Percentiles rank a stretch among this genome's conserved stretches.
Conservation (phyloP, 2,888 invertebrate genomes). For the Diarsia dahlii region DNA sequence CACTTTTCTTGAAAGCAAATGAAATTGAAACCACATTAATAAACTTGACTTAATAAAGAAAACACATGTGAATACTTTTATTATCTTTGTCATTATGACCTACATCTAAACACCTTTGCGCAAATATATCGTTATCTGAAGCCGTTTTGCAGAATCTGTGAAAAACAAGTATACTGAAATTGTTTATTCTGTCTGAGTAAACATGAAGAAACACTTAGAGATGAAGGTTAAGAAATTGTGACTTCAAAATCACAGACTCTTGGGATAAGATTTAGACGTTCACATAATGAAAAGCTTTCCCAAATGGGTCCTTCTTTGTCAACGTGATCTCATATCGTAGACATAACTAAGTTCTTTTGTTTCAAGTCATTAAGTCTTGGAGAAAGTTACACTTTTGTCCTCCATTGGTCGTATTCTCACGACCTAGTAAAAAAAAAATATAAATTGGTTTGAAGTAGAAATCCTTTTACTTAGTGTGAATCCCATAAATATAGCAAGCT, state of each 20-base stretch:
- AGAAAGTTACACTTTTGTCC: slow-evolving; percentile 23
- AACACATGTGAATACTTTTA: background rate
- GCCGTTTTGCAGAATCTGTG: background rate
- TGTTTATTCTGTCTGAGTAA: slow-evolving; percentile 31
- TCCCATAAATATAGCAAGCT: background rate
- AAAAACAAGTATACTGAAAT: slow-evolving; percentile 34
- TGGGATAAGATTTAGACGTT: background rate
- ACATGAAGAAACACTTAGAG: slow-evolving; percentile 18
- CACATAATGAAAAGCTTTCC: background rate
- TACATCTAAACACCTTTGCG: slow-evolving; percentile 30
- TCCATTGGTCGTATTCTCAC: slow-evolving; percentile 2
- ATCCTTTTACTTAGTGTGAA: background rate
- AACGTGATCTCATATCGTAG: background rate
- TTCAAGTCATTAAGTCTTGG: slow-evolving; percentile 5
- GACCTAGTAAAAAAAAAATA: background rate
- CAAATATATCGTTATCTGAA: slow-evolving; percentile 44
- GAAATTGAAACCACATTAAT: slow-evolving; percentile 6
- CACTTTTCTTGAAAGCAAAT: slow-evolving; percentile 7
- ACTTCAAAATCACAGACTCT: background rate
- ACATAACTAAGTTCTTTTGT: background rate
- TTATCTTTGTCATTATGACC: slow-evolving; percentile 29
- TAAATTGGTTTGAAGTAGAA: background rate
- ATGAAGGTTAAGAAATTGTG: slow-evolving; percentile 21
- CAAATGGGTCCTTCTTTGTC: background rate
- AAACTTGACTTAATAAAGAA: background rate